Conservation (phyloP, 2,113 vertebrate genomes). For the Brienomyrus longianalis region DNA sequence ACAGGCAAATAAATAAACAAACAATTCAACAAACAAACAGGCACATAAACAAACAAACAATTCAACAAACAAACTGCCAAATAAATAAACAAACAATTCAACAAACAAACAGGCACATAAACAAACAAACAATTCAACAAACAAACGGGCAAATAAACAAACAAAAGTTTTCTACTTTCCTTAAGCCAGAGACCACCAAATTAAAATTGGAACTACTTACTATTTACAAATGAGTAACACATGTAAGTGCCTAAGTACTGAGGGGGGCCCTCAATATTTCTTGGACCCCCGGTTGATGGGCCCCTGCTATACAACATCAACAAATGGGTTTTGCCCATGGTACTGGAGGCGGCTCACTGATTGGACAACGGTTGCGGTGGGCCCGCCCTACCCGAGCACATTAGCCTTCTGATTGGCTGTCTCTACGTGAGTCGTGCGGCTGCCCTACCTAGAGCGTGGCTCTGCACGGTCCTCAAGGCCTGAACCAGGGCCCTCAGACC, state of each 20-base stretch:
- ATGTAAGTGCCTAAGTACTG: background rate
- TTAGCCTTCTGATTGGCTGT: background rate
- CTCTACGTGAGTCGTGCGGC: background rate
- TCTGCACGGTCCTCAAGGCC: constrained; percentile 63
- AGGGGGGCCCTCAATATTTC: background rate
- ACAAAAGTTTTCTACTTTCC: background rate
- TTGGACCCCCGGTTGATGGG: background rate
- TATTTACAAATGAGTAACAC: background rate
- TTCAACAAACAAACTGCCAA: too few species aligned
- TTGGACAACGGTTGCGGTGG: background rate
- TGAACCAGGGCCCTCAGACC: constrained; percentile 57
- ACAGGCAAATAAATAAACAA: background rate
- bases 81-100: background rate
- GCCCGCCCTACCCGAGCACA: background rate
- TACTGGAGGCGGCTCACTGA: background rate
- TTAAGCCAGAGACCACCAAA: background rate
- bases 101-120: too few species aligned
- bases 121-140: background rate
- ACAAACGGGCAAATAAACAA: background rate
- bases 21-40: too few species aligned
- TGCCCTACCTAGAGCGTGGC: constrained; percentile 34
- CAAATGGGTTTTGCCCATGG: background rate
- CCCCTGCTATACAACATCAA: background rate
- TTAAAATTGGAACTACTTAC: background rate
- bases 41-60: background rate